Conservation (phyloP, 2,113 vertebrate genomes). For the Grus americana region DNA sequence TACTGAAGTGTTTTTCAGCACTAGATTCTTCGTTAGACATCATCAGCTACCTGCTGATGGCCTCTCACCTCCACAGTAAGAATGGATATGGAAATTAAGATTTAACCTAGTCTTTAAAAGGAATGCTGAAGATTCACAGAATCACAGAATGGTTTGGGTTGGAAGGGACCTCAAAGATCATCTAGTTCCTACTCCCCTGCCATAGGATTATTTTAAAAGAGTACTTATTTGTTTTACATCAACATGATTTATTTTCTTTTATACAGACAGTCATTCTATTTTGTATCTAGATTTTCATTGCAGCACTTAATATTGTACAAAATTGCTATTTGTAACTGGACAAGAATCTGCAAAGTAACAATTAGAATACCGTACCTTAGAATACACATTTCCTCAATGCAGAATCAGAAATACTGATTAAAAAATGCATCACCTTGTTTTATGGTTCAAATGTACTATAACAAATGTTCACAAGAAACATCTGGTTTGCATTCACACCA, state of each 20-base stretch:
- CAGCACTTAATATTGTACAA: not conserved
- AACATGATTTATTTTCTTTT: not conserved
- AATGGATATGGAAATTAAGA: not conserved
- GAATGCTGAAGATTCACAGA: not conserved
- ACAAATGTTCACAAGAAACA: not conserved
- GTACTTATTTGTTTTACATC: not conserved
- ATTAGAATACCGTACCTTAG: not conserved
- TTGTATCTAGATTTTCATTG: not conserved
- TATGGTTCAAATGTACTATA: not conserved
- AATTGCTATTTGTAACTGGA: not conserved
- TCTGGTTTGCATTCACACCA: conserved; percentile 20
- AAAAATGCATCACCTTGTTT: not conserved
- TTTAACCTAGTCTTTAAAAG: not conserved
- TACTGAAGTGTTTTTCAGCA: not conserved
- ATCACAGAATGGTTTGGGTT: too few relatives aligned
- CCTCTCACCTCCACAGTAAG: not conserved
- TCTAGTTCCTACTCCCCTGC: too few relatives aligned
- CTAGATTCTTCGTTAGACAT: not conserved
- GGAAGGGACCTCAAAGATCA: too few relatives aligned
- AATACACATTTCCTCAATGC: not conserved
- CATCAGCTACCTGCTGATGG: not conserved
- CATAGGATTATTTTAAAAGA: not conserved
- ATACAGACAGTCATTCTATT: not conserved
- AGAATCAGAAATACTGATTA: not conserved
- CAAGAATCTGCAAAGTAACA: not conserved